Percentiles rank a stretch among this genome's conserved stretches.
Evolutionary conservation across 2,797 vertebrate genomes (phyloP).

Genomic region (Hirundo rustica): DNA sequence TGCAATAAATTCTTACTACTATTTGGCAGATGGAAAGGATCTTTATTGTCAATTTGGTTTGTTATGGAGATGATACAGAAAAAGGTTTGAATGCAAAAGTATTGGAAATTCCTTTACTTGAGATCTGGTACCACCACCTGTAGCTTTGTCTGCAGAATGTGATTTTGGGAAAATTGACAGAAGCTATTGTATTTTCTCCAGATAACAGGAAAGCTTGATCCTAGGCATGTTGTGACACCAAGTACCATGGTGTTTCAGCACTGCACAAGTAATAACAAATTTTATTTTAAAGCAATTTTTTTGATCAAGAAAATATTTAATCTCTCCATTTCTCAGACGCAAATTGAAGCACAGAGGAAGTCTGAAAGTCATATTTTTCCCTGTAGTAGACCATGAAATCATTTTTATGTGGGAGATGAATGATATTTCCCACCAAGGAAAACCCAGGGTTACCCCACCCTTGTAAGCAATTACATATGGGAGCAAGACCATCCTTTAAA

Average conservation of each 20-base stretch:
- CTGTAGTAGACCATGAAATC: background rate
- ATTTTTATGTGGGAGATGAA: background rate
- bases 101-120: background rate
- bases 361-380: background rate
- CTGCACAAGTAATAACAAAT: background rate
- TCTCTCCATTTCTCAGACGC: background rate
- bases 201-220: background rate
- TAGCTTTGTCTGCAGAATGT: background rate
- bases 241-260: background rate
- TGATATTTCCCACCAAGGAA: background rate
- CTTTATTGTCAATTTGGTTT: background rate
- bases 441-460: background rate
- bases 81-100: background rate
- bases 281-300: background rate
- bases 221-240: background rate
- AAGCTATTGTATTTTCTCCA: background rate
- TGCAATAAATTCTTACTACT: background rate
- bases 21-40: background rate
- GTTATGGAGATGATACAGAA: background rate
- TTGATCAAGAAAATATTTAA: background rate
- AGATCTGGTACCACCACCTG: background rate
- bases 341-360: background rate
- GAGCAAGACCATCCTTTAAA: background rate
- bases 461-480: background rate
- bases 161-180: background rate